Evolutionary conservation across 1,140 invertebrate genomes (phyloP).

Genomic region (Platorchestia sp.): DNA sequence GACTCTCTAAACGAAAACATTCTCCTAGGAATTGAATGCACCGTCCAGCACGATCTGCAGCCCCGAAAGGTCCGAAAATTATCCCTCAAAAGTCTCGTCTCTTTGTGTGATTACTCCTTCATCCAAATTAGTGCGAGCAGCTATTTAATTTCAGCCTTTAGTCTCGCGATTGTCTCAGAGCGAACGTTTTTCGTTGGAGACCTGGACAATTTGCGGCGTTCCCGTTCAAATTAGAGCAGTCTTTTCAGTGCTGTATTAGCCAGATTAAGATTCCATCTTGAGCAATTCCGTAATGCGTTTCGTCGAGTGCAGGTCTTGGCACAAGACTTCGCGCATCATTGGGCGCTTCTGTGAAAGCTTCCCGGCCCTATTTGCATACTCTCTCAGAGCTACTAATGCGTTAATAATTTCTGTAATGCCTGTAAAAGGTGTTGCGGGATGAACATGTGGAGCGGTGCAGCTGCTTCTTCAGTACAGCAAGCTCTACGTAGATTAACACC

Average conservation of each 20-base stretch:
- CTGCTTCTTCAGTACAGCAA: neutral
- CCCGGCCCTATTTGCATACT: neutral
- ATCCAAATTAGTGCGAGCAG: conserved; percentile 44
- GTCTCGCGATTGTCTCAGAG: conserved; percentile 45
- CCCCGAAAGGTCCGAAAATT: neutral
- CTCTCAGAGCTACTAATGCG: neutral
- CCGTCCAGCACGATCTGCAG: neutral
- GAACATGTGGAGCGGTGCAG: neutral
- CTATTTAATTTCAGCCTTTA: conserved; percentile 47
- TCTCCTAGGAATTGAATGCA: neutral
- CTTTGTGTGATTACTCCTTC: conserved; percentile 46
- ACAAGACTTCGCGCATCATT: conserved; percentile 35
- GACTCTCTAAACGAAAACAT: neutral
- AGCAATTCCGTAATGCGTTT: conserved; percentile 51
- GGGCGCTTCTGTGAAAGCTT: neutral
- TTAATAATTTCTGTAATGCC: neutral
- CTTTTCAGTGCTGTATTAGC: conserved; percentile 51
- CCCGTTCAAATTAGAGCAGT: conserved; percentile 50
- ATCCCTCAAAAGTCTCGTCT: conserved; percentile 9
- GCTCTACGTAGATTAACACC: neutral
- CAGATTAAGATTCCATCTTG: conserved; percentile 51
- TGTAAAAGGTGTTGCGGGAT: neutral
- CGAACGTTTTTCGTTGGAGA: neutral
- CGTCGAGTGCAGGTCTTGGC: neutral
- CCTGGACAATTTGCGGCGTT: conserved; percentile 44